phyloP scores from a whole-genome alignment of 2,797 vertebrate genomes.

The Myripristis murdjan region DNA sequence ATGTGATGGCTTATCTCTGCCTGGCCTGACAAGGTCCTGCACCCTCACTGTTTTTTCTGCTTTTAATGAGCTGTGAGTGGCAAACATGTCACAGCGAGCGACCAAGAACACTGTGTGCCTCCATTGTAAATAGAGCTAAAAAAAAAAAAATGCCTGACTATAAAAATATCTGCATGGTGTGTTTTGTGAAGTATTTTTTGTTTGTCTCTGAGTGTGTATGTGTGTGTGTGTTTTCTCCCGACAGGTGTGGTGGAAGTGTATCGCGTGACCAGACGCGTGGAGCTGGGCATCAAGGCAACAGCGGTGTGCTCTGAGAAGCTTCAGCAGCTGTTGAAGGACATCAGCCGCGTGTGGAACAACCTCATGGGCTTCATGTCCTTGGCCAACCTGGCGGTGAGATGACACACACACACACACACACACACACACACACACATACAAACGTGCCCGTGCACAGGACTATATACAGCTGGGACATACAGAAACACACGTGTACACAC shows the following conservation, averaged over 20 bases:
- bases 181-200: not conserved
- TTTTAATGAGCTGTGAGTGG: constrained; percentile 49
- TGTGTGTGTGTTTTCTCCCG: constrained; percentile 8
- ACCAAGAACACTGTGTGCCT: not conserved
- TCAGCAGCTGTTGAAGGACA: constrained; percentile 95
- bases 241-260: constrained; percentile 99
- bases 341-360: constrained; percentile 98
- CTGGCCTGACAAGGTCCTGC: constrained; percentile 43
- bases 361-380: constrained; percentile 98
- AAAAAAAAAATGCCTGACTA: not conserved
- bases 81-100: constrained; percentile 5
- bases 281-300: constrained; percentile 97
- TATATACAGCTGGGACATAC: not conserved
- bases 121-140: not conserved
- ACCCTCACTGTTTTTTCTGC: constrained; percentile 21
- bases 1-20: constrained; percentile 46
- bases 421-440: not conserved
- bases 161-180: too few relatives aligned
- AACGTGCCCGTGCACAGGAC: not conserved
- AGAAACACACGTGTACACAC: not conserved
- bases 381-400: constrained; percentile 91
- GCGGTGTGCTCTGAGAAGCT: constrained; percentile 98
- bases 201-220: constrained; percentile 14
- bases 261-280: constrained; percentile 94
- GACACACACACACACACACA: not conserved